These are phyloP conservation scores for Drosophila leontia DNA, from an alignment of 1,140 invertebrate species.

Conservation along the genomic window DNA sequence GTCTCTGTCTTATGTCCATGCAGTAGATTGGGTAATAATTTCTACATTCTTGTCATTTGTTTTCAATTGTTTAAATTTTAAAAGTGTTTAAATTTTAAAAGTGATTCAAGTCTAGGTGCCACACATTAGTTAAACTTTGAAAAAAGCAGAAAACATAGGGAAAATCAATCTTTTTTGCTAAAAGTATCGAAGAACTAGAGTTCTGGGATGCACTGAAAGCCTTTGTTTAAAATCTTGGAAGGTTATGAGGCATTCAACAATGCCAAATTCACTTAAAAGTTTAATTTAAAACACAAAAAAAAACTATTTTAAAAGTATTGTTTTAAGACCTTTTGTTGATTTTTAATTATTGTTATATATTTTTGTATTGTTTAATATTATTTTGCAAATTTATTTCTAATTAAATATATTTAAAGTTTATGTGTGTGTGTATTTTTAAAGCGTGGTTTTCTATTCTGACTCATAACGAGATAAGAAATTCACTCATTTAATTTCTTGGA, in stretches of 20 bases:
- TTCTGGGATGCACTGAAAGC: neutral
- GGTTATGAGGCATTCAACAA: neutral
- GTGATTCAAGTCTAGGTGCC: neutral
- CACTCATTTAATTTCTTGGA: neutral
- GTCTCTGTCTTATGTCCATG: conserved; percentile 9
- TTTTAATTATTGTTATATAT: conserved; percentile 3
- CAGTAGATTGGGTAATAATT: conserved; percentile 19
- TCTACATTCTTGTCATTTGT: conserved; percentile 23
- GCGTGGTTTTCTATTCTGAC: neutral
- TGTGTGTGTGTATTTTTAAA: neutral
- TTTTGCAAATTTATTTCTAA: neutral
- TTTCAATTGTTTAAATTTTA: no score
- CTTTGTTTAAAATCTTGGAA: neutral
- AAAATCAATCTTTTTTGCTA: neutral
- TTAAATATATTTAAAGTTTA: neutral
- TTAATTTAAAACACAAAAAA: neutral
- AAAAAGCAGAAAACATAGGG: neutral
- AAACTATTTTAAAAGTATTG: neutral
- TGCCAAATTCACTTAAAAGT: neutral
- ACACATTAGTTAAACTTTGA: neutral
- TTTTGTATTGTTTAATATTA: neutral
- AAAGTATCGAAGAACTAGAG: neutral
- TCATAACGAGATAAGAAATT: neutral
- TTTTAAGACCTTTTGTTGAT: neutral
- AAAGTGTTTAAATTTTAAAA: neutral